Evolutionary conservation across 2,888 invertebrate genomes (phyloP).

Genomic region (Tyria jacobaeae): DNA sequence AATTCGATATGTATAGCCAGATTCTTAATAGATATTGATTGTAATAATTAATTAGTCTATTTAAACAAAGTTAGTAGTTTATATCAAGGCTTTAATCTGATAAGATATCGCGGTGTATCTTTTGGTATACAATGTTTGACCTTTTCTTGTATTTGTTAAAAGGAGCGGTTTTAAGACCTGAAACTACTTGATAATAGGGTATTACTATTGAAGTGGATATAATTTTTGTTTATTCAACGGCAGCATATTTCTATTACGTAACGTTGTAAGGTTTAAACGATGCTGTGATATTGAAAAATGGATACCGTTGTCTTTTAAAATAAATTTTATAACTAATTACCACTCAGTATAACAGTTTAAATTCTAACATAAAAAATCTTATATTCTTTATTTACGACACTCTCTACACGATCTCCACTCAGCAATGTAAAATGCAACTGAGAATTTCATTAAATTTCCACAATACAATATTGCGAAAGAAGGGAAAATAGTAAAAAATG

Average conservation of each 20-base stretch:
- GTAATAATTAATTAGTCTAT: not conserved
- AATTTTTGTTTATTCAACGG: no score
- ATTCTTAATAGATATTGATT: not conserved
- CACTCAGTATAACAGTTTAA: not conserved
- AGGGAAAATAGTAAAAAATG: not conserved
- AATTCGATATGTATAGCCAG: not conserved
- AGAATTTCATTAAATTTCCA: not conserved
- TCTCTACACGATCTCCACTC: not conserved
- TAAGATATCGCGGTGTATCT: not conserved
- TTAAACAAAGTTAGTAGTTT: not conserved
- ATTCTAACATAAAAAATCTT: not conserved
- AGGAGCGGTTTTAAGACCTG: not conserved
- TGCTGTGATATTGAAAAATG: not conserved
- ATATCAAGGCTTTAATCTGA: not conserved
- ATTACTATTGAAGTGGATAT: no score
- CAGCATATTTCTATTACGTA: no score
- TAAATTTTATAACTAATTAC: not conserved
- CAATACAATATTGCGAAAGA: not conserved
- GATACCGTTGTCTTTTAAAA: not conserved
- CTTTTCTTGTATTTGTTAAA: not conserved
- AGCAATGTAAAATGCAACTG: not conserved
- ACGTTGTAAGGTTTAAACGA: not conserved
- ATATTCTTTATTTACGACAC: no score
- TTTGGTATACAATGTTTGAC: not conserved
- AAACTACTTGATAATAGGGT: no score